Conservation (phyloP, 2,113 vertebrate species). For the Hippolais icterina region DNA sequence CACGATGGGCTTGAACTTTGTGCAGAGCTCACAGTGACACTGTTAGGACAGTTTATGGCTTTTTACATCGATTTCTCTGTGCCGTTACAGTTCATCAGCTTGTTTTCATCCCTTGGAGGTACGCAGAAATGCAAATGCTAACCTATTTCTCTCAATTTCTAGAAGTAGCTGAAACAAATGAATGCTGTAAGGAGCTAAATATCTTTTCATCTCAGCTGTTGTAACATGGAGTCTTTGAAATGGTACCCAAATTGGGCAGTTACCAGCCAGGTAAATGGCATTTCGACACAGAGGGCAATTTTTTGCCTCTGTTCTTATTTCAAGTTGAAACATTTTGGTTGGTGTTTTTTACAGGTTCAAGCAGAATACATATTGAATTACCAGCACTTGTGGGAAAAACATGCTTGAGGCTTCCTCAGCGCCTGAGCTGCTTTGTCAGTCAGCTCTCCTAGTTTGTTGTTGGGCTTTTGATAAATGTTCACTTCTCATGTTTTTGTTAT, state of each 20-base stretch:
- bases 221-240: background rate
- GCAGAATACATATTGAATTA: background rate
- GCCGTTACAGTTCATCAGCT: background rate
- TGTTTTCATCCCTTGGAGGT: background rate
- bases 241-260: background rate
- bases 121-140: background rate
- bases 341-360: background rate
- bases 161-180: background rate
- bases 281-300: background rate
- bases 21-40: background rate
- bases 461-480: background rate
- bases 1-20: background rate
- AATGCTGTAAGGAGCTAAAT: background rate
- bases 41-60: background rate
- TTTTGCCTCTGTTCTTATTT: background rate
- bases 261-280: background rate
- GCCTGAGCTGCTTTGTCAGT: background rate
- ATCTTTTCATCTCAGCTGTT: background rate
- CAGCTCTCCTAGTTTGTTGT: background rate
- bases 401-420: background rate
- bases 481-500: background rate
- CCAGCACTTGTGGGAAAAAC: background rate
- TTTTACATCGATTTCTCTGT: background rate
- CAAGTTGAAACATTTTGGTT: background rate
- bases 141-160: background rate